Evolutionary conservation across 2,888 invertebrate species (phyloP), one percentile per base, ranked within the genome.

Genomic region (Coelopa pilipes): DNA sequence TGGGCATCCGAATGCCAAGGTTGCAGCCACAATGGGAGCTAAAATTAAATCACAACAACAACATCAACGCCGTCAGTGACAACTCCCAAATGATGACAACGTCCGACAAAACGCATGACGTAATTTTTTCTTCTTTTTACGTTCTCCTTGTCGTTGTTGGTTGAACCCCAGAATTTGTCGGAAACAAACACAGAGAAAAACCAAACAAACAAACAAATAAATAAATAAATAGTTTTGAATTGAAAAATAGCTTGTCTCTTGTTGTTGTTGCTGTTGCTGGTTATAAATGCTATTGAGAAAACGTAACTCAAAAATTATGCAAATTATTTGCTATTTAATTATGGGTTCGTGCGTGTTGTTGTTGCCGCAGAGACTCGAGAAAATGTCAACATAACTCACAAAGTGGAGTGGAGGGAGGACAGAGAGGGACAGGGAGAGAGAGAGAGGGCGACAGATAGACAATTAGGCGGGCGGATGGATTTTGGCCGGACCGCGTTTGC

Each of bases 1-100:
- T 74, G 74, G 74, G 50, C 34, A 66, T 34, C 50, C 70, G 74
- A 74, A 74, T 74, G 74, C 74, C 70, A 74, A 74, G 74, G 74
- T 50, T 70, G 24, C 24, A 34, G 46, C 17, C 11, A 49, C 24
- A 59, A 24, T n/a, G 13, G 15, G 10, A 45, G 19, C 50, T 53
- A 62, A 59, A 62, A 17, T 50, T 34, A 34, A 34, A 34, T 34
- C 15, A 62, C 53, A 63, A 70, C 21, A 70, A 70, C 50, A 62
- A 62, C 67, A 50, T 13, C 50, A 63, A 63, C 46, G 65, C 47
- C 46, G 34, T 50, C 13, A 53, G 57, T 46, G 66, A 67, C 34
- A 69, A 70, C 46, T 67, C n/a, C 55, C 70, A 34, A 34, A 34
- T 34, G 62, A 46, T 49, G 70, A 13, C 63, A 65, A 70, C 34